These are phyloP conservation scores for Psylliodes chrysocephalus DNA, from an alignment of 2,888 invertebrate genomes.

Conservation along the genomic window DNA sequence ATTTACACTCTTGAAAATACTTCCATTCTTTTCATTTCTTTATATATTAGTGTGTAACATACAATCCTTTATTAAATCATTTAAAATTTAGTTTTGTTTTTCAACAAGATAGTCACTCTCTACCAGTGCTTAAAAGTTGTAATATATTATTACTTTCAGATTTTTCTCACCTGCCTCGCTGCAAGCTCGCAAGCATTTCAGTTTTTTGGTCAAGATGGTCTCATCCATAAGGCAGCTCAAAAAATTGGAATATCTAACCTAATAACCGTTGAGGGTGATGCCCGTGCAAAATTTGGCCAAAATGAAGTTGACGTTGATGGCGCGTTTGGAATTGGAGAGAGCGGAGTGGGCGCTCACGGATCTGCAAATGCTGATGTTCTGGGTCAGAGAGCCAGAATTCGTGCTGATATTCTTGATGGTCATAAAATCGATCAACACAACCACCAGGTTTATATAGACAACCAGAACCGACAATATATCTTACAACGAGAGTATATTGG, in stretches of 20 bases:
- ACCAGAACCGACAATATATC: not conserved
- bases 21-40: too few relatives aligned
- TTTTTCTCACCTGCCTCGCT: not conserved
- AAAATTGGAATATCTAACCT: not conserved
- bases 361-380: constrained; percentile 13
- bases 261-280: constrained; percentile 6
- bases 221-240: not conserved
- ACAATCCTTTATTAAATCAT: too few relatives aligned
- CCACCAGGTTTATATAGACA: constrained; percentile 3
- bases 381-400: constrained; percentile 8
- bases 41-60: too few relatives aligned
- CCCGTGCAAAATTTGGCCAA: not conserved
- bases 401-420: constrained; percentile 5
- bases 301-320: constrained; percentile 7
- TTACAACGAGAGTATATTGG: not conserved
- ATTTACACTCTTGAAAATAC: too few relatives aligned
- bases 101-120: too few relatives aligned
- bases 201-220: not conserved
- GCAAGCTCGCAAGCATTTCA: not conserved
- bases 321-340: constrained; percentile 1
- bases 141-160: too few relatives aligned
- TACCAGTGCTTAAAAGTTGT: too few relatives aligned
- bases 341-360: constrained; percentile 2
- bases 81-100: too few relatives aligned
- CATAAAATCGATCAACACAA: not conserved